Evolutionary conservation across 2,888 invertebrate species (phyloP).

Genomic region (Cerastis rubricosa): DNA sequence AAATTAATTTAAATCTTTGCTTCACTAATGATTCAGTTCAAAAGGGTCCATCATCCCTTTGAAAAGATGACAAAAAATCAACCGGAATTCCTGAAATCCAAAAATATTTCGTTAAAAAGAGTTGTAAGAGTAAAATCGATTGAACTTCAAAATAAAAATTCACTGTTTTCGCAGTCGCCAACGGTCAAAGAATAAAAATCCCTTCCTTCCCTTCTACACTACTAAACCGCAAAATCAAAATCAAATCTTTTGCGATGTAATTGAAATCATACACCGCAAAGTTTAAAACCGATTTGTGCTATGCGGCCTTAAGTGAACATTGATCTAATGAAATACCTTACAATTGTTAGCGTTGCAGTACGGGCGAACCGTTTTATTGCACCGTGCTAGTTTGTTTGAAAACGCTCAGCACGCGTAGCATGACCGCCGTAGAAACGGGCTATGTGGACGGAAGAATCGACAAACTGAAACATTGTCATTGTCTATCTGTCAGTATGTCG

Average conservation of each 20-base stretch:
- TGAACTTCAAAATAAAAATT: slow-evolving; percentile 21
- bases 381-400: slow-evolving; percentile 38
- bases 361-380: slow-evolving; percentile 49
- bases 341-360: slow-evolving; percentile 61
- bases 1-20: not conserved
- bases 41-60: slow-evolving; percentile 5
- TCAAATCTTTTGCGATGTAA: slow-evolving; percentile 14
- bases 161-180: not conserved
- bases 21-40: slow-evolving; percentile 22
- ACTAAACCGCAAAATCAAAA: slow-evolving; percentile 26
- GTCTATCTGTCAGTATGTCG: no score
- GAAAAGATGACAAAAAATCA: slow-evolving; percentile 10
- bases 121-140: not conserved
- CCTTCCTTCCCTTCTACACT: no score
- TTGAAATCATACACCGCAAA: slow-evolving; percentile 46
- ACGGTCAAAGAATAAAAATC: not conserved
- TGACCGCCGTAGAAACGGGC: no score
- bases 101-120: not conserved
- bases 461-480: no score
- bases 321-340: slow-evolving; percentile 75
- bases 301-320: slow-evolving; percentile 70
- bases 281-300: slow-evolving; percentile 67
- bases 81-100: not conserved
- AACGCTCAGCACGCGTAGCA: no score
- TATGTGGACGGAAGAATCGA: no score